Conservation (phyloP, 2,797 vertebrate genomes). For the Sternarchorhynchus goeldii region DNA sequence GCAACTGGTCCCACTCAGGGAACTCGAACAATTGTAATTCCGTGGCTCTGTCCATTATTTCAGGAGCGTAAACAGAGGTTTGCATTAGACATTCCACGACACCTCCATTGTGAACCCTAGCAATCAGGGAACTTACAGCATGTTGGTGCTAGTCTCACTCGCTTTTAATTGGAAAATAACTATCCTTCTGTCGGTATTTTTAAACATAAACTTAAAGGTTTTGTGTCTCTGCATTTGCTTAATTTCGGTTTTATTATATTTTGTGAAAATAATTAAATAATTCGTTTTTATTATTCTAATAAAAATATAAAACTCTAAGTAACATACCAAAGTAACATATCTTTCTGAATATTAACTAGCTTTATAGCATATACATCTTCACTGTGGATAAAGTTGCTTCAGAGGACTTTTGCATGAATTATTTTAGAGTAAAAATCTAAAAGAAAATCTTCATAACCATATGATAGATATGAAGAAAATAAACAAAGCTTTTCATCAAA, state of each 20-base stretch:
- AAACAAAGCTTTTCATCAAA: background rate
- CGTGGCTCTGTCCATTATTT: conserved; percentile 31
- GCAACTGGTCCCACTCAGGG: background rate
- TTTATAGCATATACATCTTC: too few species aligned
- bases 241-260: too few species aligned
- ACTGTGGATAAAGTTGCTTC: background rate
- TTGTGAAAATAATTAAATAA: too few species aligned
- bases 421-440: too few species aligned
- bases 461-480: background rate
- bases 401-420: background rate
- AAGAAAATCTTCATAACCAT: too few species aligned
- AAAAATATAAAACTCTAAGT: too few species aligned
- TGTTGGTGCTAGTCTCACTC: conserved; percentile 15
- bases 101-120: conserved; percentile 14
- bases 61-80: conserved; percentile 11
- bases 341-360: too few species aligned
- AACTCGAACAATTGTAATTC: conserved; percentile 15
- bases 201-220: background rate
- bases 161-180: conserved; percentile 30
- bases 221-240: background rate
- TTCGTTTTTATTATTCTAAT: too few species aligned
- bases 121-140: conserved; percentile 27
- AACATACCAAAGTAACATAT: too few species aligned
- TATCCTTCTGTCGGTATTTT: conserved; percentile 1
- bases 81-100: conserved; percentile 35